Base-by-base conservation (phyloP, 2,888 invertebrate genomes). In the Phaedon cochleariae region DNA sequence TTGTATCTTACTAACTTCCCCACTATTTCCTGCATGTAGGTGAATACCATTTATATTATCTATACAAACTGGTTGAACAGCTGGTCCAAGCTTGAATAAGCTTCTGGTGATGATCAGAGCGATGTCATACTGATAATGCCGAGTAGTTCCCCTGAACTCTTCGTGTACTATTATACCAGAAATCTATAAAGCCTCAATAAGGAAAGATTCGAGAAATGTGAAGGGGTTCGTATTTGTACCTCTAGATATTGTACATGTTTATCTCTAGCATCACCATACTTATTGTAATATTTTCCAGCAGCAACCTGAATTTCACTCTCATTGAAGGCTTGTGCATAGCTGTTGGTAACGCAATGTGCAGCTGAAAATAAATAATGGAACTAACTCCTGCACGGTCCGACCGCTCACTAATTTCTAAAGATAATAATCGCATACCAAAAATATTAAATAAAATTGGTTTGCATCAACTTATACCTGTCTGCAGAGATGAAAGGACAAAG, bases 301-400 rank as follows among this genome's bases (percentile, higher is more conserved):
- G 48, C 69, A 34, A 69, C 60, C 17, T 57, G 21, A 18, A 58
- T 62, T 1, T 31, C 26, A 29, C 65, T 55, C 10, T 46, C 49
- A n/a, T 46, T 17, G 1, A 62, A 17, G 18, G 54, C 29, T 17
- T 69, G 41, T 17, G 64, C 67, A 31, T 62, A 54, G 20, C 34
- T 54, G 46, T 69, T 58, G 37, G 67, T 59, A 1, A 67, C 62
- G 31, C 69, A 69, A 51, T 69, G 69, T 9, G 69, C 69, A 61
- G 69, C 69, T 69, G 49, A 20, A 63, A 51, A 7, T 4, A 59
- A 29, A 12, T 31, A 9, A 34, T 9, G 10, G 7, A 22, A 12
- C 9, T 2, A 41, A 5, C 26, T n/a, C n/a, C n/a, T n/a, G n/a
- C n/a, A n/a, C n/a, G n/a, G n/a, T n/a, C n/a, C n/a, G n/a, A n/a